Base-by-base conservation (phyloP, 2,888 invertebrate species). In the Pedicia rivosa region DNA sequence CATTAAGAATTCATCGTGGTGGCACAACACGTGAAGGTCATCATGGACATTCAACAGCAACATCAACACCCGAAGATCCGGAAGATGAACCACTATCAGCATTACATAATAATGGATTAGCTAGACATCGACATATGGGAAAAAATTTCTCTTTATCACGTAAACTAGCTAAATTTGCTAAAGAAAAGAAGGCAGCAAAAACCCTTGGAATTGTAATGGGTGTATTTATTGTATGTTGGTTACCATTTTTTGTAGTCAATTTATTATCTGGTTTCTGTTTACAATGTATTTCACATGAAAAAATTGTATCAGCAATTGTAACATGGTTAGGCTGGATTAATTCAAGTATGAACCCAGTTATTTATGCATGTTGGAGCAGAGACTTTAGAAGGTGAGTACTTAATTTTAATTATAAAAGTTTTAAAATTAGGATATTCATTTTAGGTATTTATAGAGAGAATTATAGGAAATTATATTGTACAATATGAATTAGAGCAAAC, bases 311-410 rank as follows among this genome's bases (percentile, higher is more conserved):
- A 44, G 82, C 86, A 28, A 74, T 90, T 40, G 88, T 90, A 41
- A 88, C 88, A 46, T 91, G 91, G 91, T 70, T 90, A 28, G 91
- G 91, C 36, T 91, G 90, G 90, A 84, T 90, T 59, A 91, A 91
- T 63, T 88, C 88, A 32, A 83, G 87, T 42, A 91, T 91, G 90
- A 91, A 91, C 66, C 94, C 94, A 0, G 87, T 94, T 46, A 95
- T 95, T 55, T 95, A 95, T 61, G 94, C 94, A n/a, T 90, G 91
- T 56, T 94, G 94, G 82, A 92, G 91, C 66, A 72, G 88, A 53
- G 95, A 95, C 63, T 95, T 95, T 59, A 70, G 88, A 64, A 80
- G 88, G 87, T 87, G 57, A 68, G 70, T 46, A 33, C 17, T 16
- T n/a, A 24, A 12, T 20, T 26, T 35, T n/a, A 16, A 35, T 32